Evolutionary conservation across 2,888 invertebrate species (phyloP).

Genomic region (Caenorhabditis sulstoni): DNA sequence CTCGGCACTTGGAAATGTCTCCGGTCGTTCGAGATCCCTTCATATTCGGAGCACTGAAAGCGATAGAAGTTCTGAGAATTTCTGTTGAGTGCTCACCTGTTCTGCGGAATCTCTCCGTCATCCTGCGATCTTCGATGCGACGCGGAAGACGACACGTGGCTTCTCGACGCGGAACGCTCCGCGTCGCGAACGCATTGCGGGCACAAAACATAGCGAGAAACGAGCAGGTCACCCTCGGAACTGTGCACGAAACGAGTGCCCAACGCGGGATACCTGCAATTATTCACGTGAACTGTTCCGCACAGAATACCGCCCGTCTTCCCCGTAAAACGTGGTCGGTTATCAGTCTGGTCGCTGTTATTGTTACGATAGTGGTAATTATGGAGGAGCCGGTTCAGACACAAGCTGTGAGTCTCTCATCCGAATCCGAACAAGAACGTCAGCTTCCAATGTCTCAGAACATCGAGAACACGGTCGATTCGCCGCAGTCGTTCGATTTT

Average conservation of each 20-base stretch:
- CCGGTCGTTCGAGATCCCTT: constrained; percentile 58
- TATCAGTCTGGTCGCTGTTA: constrained; percentile 1
- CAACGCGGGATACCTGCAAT: constrained; percentile 74
- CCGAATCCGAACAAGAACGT: neutral
- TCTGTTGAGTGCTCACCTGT: constrained; percentile 8
- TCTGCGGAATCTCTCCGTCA: constrained; percentile 39
- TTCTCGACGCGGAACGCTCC: constrained; percentile 23
- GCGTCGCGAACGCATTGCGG: constrained; percentile 86
- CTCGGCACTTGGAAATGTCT: constrained; percentile 52
- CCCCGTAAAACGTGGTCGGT: neutral
- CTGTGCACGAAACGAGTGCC: constrained; percentile 98
- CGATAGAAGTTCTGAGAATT: too few relatives aligned
- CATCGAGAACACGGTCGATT: constrained; percentile 4
- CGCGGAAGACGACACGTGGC: constrained; percentile 22
- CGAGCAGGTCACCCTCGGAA: constrained; percentile 93
- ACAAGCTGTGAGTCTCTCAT: constrained; percentile 18
- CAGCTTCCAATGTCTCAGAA: neutral
- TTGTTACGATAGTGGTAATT: neutral
- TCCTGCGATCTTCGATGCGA: constrained; percentile 52
- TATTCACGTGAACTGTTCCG: constrained; percentile 17
- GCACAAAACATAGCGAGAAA: constrained; percentile 94
- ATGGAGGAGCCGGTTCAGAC: constrained; percentile 42
- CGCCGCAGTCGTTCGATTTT: constrained; percentile 32
- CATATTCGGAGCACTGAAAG: constrained; percentile 29
- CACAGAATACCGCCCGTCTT: neutral